phyloP scores from a whole-genome alignment of 1,140 invertebrate genomes.

The Heterodera carotae region DNA sequence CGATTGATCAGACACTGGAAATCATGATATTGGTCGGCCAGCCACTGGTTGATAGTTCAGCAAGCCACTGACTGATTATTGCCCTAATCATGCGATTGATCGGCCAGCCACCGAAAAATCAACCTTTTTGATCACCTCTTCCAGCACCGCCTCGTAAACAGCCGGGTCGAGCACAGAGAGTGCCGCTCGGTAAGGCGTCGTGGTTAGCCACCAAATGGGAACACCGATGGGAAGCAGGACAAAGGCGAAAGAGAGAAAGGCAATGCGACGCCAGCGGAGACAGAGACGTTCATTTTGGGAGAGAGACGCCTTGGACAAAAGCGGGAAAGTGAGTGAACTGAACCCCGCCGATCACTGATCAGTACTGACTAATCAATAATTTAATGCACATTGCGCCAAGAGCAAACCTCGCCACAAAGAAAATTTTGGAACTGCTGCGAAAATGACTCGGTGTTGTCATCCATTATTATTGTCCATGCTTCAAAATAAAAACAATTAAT shows the following conservation, averaged over 20 bases:
- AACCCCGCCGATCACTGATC: too few species aligned
- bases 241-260: conserved; percentile 33
- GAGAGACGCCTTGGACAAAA: neutral
- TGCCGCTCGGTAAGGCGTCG: conserved; percentile 49
- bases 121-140: conserved; percentile 11
- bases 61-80: too few species aligned
- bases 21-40: too few species aligned
- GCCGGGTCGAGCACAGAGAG: conserved; percentile 28
- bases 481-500: neutral
- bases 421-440: conserved; percentile 19
- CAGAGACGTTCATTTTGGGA: neutral
- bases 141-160: neutral
- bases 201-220: conserved; percentile 52
- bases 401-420: conserved; percentile 11
- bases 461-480: too few species aligned
- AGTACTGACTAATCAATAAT: too few species aligned
- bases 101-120: too few species aligned
- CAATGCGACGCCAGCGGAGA: conserved; percentile 34
- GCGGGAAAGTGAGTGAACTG: too few species aligned
- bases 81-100: too few species aligned
- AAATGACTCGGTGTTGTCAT: neutral
- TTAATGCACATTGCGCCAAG: neutral
- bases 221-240: conserved; percentile 43
- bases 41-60: too few species aligned
- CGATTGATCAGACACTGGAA: too few species aligned